These are phyloP conservation scores for Mastacembelus armatus DNA, from an alignment of 2,797 vertebrate genomes.

Conservation along the genomic window DNA sequence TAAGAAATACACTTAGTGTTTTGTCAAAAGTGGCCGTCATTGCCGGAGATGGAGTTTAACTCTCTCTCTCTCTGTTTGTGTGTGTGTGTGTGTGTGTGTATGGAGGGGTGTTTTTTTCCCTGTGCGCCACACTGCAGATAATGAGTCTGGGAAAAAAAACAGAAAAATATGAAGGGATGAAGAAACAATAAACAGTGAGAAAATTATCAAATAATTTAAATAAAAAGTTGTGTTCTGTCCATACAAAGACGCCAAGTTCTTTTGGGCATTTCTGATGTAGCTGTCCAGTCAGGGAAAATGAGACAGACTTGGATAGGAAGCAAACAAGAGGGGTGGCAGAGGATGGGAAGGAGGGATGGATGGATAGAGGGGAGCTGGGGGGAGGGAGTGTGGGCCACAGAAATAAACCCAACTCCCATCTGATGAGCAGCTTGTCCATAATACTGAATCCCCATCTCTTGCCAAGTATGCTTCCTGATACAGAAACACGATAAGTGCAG, in stretches of 20 bases:
- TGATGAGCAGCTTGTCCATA: constrained; percentile 89
- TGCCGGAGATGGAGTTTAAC: constrained; percentile 65
- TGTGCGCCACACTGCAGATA: constrained; percentile 62
- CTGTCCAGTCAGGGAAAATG: constrained; percentile 75
- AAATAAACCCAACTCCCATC: constrained; percentile 86
- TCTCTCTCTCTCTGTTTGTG: no score
- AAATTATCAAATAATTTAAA: constrained; percentile 77
- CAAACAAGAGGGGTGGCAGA: constrained; percentile 69
- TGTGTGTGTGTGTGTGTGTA: constrained; percentile 31
- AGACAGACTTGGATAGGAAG: constrained; percentile 78
- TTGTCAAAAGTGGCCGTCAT: constrained; percentile 83
- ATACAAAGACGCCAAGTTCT: constrained; percentile 74
- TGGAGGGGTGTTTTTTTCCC: constrained; percentile 10
- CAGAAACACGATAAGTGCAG: constrained; percentile 81
- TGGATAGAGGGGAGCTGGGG: constrained; percentile 22
- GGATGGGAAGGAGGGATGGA: constrained; percentile 51
- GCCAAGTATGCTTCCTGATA: constrained; percentile 83
- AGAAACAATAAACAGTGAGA: constrained; percentile 47
- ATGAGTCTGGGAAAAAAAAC: constrained; percentile 62
- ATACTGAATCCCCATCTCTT: constrained; percentile 75
- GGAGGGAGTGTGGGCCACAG: constrained; percentile 56
- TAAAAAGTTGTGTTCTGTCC: constrained; percentile 77
- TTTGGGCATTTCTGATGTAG: constrained; percentile 67
- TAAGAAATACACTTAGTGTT: constrained; percentile 83
- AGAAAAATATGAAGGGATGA: constrained; percentile 19